phyloP scores from a whole-genome alignment of 2,113 vertebrate species.

The Alectura lathami region DNA sequence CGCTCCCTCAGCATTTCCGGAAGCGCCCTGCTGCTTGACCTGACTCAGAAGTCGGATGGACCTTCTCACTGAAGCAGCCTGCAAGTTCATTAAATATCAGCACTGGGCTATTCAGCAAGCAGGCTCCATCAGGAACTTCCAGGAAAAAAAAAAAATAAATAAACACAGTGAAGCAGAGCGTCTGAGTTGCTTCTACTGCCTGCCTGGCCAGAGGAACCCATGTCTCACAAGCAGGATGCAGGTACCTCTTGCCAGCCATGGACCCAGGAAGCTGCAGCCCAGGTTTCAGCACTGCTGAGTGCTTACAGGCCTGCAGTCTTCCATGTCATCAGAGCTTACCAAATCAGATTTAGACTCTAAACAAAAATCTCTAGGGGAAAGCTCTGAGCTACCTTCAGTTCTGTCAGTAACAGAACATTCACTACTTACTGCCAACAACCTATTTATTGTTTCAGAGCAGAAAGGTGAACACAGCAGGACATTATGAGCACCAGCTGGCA shows the following conservation, averaged over 20 bases:
- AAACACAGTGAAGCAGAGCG: background rate
- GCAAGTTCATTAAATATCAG: background rate
- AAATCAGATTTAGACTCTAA: background rate
- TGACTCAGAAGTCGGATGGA: background rate
- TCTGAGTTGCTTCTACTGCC: background rate
- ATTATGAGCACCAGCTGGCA: background rate
- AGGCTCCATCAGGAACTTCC: background rate
- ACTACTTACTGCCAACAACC: too few relatives aligned
- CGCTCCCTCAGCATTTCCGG: background rate
- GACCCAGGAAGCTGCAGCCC: background rate
- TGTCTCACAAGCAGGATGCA: background rate
- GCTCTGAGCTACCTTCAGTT: background rate
- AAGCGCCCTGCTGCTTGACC: background rate
- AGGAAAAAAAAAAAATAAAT: too few relatives aligned
- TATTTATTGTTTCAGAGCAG: too few relatives aligned
- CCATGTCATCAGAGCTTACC: background rate
- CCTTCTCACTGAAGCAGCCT: background rate
- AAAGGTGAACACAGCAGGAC: fast-evolving
- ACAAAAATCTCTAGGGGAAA: background rate
- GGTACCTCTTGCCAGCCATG: background rate
- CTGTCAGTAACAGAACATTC: too few relatives aligned
- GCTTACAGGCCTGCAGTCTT: background rate
- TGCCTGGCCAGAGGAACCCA: background rate
- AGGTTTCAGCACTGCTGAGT: background rate
- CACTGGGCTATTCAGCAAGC: background rate